phyloP scores from a whole-genome alignment of 2,797 vertebrate genomes.

The Hephaestus fuliginosus region DNA sequence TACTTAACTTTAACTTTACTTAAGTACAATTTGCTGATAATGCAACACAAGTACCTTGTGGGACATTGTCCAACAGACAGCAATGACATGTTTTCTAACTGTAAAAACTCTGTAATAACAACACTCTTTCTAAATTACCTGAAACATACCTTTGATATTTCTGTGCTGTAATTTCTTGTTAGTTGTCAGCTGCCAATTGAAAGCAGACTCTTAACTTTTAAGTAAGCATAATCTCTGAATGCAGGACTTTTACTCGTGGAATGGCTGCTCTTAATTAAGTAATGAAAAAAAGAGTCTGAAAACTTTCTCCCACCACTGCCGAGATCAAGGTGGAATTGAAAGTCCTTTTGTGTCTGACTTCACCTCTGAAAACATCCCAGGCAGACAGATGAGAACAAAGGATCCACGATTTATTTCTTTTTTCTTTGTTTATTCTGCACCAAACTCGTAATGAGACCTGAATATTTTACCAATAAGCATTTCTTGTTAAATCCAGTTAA shows the following conservation, averaged over 20 bases:
- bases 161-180: background rate
- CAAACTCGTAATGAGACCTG: background rate
- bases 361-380: constrained; percentile 5
- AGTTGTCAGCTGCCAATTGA: background rate
- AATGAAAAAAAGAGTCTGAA: background rate
- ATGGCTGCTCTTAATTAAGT: background rate
- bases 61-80: too few relatives aligned
- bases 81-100: too few relatives aligned
- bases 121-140: background rate
- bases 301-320: background rate
- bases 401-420: background rate
- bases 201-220: background rate
- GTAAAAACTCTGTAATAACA: too few relatives aligned
- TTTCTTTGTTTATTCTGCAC: background rate
- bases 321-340: background rate
- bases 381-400: constrained; percentile 19
- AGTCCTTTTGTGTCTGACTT: background rate
- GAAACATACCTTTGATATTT: background rate
- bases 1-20: too few relatives aligned
- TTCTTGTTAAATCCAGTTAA: constrained; percentile 42
- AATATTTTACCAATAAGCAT: constrained; percentile 15
- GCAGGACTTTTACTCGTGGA: background rate
- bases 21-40: too few relatives aligned
- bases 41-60: background rate
- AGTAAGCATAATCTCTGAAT: background rate